phyloP scores from a whole-genome alignment of 1,140 invertebrate genomes.

The Physella acuta region DNA sequence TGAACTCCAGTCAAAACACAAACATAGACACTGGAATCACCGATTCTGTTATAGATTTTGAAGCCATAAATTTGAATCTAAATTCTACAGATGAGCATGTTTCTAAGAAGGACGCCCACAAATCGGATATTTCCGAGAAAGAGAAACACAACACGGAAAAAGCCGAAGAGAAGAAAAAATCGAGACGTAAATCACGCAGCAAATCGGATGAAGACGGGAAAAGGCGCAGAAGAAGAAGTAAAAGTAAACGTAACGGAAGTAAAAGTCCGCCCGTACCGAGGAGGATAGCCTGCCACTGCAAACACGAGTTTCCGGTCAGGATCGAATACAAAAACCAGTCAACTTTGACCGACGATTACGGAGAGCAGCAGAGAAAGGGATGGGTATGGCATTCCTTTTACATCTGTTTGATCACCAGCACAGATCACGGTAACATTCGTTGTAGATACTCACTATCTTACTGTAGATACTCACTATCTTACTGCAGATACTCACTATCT shows the following conservation, averaged over 20 bases:
- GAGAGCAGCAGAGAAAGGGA: neutral
- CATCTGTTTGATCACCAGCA: too few relatives aligned
- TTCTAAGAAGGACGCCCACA: neutral
- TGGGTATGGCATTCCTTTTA: conserved; percentile 19
- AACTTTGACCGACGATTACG: conserved; percentile 4
- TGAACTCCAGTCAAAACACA: neutral
- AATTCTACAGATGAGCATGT: neutral
- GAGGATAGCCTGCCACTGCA: conserved; percentile 9
- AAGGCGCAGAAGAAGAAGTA: neutral
- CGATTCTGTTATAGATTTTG: neutral
- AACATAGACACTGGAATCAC: neutral
- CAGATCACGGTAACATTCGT: too few relatives aligned
- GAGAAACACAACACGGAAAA: neutral
- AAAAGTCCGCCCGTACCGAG: neutral
- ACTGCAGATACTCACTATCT: neutral
- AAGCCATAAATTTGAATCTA: neutral
- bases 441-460: too few relatives aligned
- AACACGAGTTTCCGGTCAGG: neutral
- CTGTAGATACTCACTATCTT: too few relatives aligned
- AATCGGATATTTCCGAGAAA: neutral
- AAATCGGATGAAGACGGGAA: neutral
- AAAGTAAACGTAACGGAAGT: neutral
- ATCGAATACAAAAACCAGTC: neutral
- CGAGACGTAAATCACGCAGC: neutral
- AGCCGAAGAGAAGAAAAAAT: neutral